These are phyloP conservation scores for Rutpela maculata DNA, from an alignment of 2,888 invertebrate genomes.

Conservation along the genomic window DNA sequence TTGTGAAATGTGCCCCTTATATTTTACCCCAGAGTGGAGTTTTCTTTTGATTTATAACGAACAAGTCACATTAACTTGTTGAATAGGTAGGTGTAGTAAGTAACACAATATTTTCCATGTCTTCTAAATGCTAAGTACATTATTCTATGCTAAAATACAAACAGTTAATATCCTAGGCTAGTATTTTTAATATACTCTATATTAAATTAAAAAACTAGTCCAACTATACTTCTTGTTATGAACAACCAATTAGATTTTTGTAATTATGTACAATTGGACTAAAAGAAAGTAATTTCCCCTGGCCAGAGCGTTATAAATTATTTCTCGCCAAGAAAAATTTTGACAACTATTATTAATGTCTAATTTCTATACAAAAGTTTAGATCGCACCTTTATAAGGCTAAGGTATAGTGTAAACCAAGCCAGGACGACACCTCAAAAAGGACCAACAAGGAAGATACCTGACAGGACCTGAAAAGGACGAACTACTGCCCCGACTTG, in stretches of 20 bases:
- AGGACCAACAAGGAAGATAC: slow-evolving; percentile 70
- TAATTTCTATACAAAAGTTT: slow-evolving; percentile 68
- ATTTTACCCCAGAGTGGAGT: slow-evolving; percentile 46
- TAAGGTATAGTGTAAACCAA: slow-evolving; percentile 71
- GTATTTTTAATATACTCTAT: slow-evolving; percentile 28
- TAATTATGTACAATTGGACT: slow-evolving; percentile 31
- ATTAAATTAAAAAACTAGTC: slow-evolving; percentile 35
- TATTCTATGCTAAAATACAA: slow-evolving; percentile 50
- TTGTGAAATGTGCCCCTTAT: slow-evolving; percentile 47
- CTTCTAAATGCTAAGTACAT: slow-evolving; percentile 38
- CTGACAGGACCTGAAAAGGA: slow-evolving; percentile 73
- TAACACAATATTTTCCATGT: slow-evolving; percentile 34
- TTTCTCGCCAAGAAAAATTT: slow-evolving; percentile 35
- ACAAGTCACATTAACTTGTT: slow-evolving; percentile 47
- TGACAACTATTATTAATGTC: slow-evolving; percentile 46
- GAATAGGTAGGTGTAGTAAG: slow-evolving; percentile 34
- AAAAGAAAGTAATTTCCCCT: slow-evolving; percentile 22
- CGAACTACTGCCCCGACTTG: slow-evolving; percentile 73
- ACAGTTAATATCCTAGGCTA: slow-evolving; percentile 53
- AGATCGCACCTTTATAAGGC: slow-evolving; percentile 71
- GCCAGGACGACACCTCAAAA: slow-evolving; percentile 71
- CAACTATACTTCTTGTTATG: slow-evolving; percentile 18
- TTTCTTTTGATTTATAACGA: slow-evolving; percentile 41
- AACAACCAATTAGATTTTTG: background rate
- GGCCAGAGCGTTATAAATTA: slow-evolving; percentile 18